Base-by-base conservation (phyloP, 1,140 invertebrate species). In the Drosophila sp. region DNA sequence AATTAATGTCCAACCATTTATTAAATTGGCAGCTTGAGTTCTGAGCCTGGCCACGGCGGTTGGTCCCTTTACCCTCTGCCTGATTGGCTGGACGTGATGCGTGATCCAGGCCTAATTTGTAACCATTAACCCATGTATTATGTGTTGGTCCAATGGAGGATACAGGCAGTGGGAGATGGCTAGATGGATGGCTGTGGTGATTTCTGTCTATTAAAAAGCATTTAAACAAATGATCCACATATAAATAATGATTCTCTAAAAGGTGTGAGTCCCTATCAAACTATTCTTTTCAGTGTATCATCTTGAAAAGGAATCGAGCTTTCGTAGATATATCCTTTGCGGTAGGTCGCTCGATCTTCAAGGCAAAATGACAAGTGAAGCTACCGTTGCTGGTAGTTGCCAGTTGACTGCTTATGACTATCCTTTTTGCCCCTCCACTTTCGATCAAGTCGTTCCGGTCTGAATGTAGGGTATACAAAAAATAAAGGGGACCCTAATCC, bases 1-100 rank as follows among this genome's bases (percentile, higher is more conserved):
- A 91, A 91, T 91, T 91, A 91, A 91, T 91, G 90, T 78, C 61
- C 75, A 83, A 78, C 85, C 90, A 91, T 91, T 91, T 91, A 91
- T 91, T 83, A 91, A 87, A 91, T 91, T 91, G 90, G 85, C 90
- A 91, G 90, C 85, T 90, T 81, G 86, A 75, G 56, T 58, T 47
- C 7, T 47, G 44, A 47, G 23, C 44, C 44, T 23, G 44, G 44
- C 23, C 44, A 50, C 76, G 83, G 83, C 73, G 83, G 84, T 87
- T 87, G 80, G 84, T 87, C 83, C 65, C 54, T 30, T 62, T 40
- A 61, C 23, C 63, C 74, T 67, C 44, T 69, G 27, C 47, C 66
- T 61, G 72, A 47, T 60, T 79, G 71, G 58, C 47, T 71, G 72
- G 67, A 63, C 57, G 17, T 17, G 64, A 44, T 74, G 84, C 77